phyloP scores from a whole-genome alignment of 2,113 vertebrate species.

The Regulus satrapa region DNA sequence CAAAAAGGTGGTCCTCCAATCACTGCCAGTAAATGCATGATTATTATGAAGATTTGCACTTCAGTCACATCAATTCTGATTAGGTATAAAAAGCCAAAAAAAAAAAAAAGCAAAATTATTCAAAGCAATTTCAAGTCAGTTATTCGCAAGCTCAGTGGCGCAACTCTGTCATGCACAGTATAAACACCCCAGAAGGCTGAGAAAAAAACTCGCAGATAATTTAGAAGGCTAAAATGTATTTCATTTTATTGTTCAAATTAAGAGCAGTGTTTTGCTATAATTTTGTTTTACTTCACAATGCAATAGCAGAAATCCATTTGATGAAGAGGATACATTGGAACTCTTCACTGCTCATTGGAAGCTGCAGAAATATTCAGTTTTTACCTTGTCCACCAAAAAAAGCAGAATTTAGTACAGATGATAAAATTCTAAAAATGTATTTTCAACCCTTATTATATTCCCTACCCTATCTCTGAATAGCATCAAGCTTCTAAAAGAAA shows the following conservation, averaged over 20 bases:
- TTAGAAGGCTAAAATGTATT: background rate
- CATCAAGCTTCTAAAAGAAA: background rate
- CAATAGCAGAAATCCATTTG: slow-evolving; percentile 38
- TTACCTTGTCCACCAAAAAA: slow-evolving; percentile 68
- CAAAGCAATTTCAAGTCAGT: slow-evolving; percentile 68
- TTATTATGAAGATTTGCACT: slow-evolving; percentile 99
- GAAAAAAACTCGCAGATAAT: background rate
- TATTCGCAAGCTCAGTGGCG: slow-evolving; percentile 69
- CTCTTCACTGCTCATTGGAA: background rate
- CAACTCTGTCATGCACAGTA: slow-evolving; percentile 75
- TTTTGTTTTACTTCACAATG: slow-evolving; percentile 53
- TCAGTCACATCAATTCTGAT: slow-evolving; percentile 99
- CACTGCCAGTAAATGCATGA: slow-evolving; percentile 97
- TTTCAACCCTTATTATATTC: background rate
- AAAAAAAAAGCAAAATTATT: slow-evolving; percentile 76
- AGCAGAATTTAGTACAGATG: background rate
- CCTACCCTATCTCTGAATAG: background rate
- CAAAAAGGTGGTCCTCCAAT: slow-evolving; percentile 97
- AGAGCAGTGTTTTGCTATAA: background rate
- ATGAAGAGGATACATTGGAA: slow-evolving; percentile 27
- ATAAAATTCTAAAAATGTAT: background rate
- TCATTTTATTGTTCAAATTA: background rate
- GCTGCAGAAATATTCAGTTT: background rate
- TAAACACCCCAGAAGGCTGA: slow-evolving; percentile 3
- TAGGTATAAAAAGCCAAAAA: slow-evolving; percentile 77